Base-by-base conservation (phyloP, 2,113 vertebrate genomes). In the Puma concolor region DNA sequence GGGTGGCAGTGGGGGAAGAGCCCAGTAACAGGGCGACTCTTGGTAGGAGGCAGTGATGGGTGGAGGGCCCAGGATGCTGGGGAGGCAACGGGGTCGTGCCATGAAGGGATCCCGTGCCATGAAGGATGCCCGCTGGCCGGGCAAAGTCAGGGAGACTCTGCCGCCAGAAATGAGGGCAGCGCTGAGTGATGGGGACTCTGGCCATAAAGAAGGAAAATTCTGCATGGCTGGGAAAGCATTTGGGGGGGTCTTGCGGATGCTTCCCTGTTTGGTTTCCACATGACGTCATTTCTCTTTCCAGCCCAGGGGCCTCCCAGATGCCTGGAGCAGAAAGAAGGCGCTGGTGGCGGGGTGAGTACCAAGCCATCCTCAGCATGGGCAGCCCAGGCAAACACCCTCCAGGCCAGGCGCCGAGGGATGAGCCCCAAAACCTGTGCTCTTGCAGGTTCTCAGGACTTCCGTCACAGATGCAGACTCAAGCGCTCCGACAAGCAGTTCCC, bases 171-270 rank as follows among this genome's bases (percentile, higher is more conserved):
- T 3, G 27, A 23, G 48, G 16, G 4, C 12, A 17, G 1, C 33
- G 21, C 52, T 52, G 69, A 67, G 25, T 11, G 25, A 0, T 0
- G 0, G 79, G 67, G 23, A 21, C 48, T 4, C 41, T 1, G n/a
- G 17, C 29, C 19, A 0, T 10, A 0, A 79, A 1, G 23, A 11
- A 29, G 90, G 9, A 0, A 1, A 25, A 14, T 6, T 13, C 0
- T 2, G 54, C 69, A 0, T 0, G 15, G 36, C n/a, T 4, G 57
- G 44, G 15, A 10, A 21, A 0, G 80, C 79, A 7, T 2, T 7
- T 1, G n/a, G 14, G 67, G 14, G 12, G 3, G 0, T 44, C 1
- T 6, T 8, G 36, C 0, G 25, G 64, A 19, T 4, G 64, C 52
- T 27, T 33, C 71, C 50, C 25, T 7, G 52, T 7, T 2, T 3